Base-by-base conservation (phyloP, 2,113 vertebrate genomes). In the Trogon melanurus region DNA sequence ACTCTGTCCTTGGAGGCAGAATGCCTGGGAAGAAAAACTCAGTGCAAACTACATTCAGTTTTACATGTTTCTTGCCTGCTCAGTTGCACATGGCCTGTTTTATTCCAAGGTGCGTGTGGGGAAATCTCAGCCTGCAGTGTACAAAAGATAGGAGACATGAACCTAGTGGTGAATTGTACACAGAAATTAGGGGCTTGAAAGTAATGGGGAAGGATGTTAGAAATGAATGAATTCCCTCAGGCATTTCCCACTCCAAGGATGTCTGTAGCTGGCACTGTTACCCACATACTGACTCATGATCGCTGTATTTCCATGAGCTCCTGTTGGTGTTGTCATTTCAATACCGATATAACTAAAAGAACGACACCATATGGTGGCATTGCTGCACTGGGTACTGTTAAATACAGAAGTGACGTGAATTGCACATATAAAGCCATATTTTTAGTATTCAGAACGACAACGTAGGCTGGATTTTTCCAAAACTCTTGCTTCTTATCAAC, bases 351-450 rank as follows among this genome's bases (percentile, higher is more conserved):
- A 91, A 73, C 65, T 67, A 72, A 71, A 53, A 96, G 30, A 72
- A 79, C 72, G 74, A 65, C 53, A 93, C 91, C 96, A 97, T 97
- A 96, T 96, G 96, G 93, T 95, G 95, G 89, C 95, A 95, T 97
- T 96, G 95, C 86, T 95, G 89, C 21, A 29, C 85, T 87, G 80
- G 41, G 80, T 89, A 81, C 88, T 69, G 69, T 92, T 91, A 96
- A 92, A 95, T 85, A 89, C 72, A 95, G 86, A 89, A 95, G 48
- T 85, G 94, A 97, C 83, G 69, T 61, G 72, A 91, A 50, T 72
- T 88, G 32, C 34, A 72, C 16, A 1, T 61, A 86, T 64, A 69
- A 93, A 95, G 30, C 14, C 4, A 2, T 97, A 96, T 95, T 95
- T 96, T 96, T 95, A 92, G 93, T 89, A 75, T 85, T 89, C 83